Percentiles rank a stretch among this genome's conserved stretches.
phyloP scores from a whole-genome alignment of 2,797 vertebrate genomes.

The Malurus splendens region DNA sequence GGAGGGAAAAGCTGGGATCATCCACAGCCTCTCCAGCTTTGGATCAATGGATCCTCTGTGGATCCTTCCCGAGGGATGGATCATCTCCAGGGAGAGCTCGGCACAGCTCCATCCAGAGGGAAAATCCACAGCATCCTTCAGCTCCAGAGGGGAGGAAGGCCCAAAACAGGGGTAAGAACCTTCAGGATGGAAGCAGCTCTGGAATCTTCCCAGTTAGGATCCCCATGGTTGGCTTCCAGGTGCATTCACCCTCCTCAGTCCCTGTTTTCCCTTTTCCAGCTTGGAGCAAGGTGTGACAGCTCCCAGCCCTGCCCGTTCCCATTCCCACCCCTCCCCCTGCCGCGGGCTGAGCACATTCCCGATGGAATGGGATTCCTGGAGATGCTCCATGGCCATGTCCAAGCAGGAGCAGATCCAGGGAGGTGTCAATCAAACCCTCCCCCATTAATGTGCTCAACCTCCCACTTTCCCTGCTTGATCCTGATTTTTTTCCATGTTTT shows the following conservation, averaged over 20 bases:
- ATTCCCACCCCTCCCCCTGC: background rate
- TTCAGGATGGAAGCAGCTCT: background rate
- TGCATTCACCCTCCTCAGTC: background rate
- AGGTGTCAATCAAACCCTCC: rapidly evolving
- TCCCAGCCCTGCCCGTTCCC: background rate
- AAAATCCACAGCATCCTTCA: background rate
- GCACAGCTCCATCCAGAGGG: background rate
- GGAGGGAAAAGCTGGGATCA: background rate
- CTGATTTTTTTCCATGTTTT: rapidly evolving
- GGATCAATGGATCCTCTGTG: background rate
- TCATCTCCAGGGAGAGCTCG: background rate
- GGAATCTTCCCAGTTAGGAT: background rate
- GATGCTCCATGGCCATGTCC: rapidly evolving
- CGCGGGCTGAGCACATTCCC: rapidly evolving
- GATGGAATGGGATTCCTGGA: background rate
- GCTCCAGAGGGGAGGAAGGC: background rate
- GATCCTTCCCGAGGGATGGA: background rate
- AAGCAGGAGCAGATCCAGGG: background rate
- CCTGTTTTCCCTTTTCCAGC: background rate
- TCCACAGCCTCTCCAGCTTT: too few relatives aligned
- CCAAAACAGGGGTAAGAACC: background rate
- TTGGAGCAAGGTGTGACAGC: rapidly evolving
- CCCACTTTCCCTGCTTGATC: background rate
- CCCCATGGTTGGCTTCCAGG: rapidly evolving
- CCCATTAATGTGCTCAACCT: too few relatives aligned